Percentiles rank a stretch among this genome's conserved stretches.
phyloP scores from a whole-genome alignment of 2,113 vertebrate species.

The Gracilinanus agilis region DNA sequence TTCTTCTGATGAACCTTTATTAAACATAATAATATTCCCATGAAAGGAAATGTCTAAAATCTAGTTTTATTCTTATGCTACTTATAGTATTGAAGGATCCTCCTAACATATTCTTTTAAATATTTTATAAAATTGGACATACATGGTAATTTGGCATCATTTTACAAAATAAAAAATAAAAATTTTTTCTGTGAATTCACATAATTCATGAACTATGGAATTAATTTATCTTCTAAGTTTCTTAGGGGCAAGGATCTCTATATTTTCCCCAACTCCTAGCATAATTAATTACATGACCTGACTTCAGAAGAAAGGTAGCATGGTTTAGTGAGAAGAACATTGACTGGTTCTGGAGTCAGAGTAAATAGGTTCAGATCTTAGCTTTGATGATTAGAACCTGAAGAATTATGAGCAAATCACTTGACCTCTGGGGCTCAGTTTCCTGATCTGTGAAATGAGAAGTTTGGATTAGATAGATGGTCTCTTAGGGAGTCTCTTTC shows the following conservation, averaged over 20 bases:
- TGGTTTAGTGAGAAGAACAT: background rate
- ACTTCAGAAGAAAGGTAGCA: background rate
- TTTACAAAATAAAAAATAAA: no score
- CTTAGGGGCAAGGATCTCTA: background rate
- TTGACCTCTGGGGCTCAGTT: background rate
- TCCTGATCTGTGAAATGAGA: background rate
- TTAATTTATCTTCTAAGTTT: background rate
- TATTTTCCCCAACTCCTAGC: background rate
- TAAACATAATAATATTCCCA: slow-evolving; percentile 6
- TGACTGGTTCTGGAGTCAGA: background rate
- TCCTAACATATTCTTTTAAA: background rate
- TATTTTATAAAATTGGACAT: background rate
- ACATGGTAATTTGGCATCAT: background rate
- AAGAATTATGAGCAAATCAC: background rate
- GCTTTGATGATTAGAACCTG: background rate
- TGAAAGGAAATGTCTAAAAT: background rate
- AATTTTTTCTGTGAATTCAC: background rate
- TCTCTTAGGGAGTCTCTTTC: background rate
- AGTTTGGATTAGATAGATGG: background rate
- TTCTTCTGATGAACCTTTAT: background rate
- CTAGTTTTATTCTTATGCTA: background rate
- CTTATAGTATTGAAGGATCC: background rate
- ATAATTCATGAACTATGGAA: background rate
- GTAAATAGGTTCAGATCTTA: background rate
- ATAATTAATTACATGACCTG: background rate